A percentile compares a stretch with the other conserved stretches of the same genome.
phyloP scores from a whole-genome alignment of 2,888 invertebrate genomes.

The Eutolmus rufibarbis region DNA sequence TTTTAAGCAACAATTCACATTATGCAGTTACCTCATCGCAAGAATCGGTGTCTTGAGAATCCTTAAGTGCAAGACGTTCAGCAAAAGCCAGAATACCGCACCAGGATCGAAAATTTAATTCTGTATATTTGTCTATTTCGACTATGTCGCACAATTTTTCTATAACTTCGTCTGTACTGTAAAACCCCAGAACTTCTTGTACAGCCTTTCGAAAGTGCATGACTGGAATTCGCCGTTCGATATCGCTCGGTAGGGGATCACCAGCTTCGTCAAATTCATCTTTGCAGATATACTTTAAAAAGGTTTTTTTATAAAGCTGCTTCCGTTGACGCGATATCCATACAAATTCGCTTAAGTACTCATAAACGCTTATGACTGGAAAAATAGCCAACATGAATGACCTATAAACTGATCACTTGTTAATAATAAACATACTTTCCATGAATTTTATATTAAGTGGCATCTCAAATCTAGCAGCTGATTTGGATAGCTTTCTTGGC shows the following conservation, averaged over 20 bases:
- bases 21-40: constrained; percentile 69
- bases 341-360: constrained; percentile 75
- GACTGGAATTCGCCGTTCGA: constrained; percentile 56
- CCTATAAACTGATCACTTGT: not conserved
- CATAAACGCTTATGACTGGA: constrained; percentile 72
- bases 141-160: constrained; percentile 54
- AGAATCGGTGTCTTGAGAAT: constrained; percentile 70
- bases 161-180: constrained; percentile 59
- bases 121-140: constrained; percentile 50
- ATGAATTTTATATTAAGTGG: constrained; percentile 72
- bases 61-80: constrained; percentile 67
- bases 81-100: constrained; percentile 80
- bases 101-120: constrained; percentile 76
- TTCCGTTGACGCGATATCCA: constrained; percentile 67
- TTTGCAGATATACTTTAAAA: constrained; percentile 59
- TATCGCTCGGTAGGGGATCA: constrained; percentile 49
- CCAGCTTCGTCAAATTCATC: constrained; percentile 56
- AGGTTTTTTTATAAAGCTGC: constrained; percentile 68
- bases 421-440: constrained; percentile 57
- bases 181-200: constrained; percentile 61
- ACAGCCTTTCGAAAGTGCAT: constrained; percentile 59
- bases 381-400: constrained; percentile 48
- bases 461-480: constrained; percentile 77
- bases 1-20: not conserved
- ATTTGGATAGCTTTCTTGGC: constrained; percentile 78